Evolutionary conservation across 2,888 invertebrate genomes (phyloP).

Genomic region (Ennomos fuscantarius): DNA sequence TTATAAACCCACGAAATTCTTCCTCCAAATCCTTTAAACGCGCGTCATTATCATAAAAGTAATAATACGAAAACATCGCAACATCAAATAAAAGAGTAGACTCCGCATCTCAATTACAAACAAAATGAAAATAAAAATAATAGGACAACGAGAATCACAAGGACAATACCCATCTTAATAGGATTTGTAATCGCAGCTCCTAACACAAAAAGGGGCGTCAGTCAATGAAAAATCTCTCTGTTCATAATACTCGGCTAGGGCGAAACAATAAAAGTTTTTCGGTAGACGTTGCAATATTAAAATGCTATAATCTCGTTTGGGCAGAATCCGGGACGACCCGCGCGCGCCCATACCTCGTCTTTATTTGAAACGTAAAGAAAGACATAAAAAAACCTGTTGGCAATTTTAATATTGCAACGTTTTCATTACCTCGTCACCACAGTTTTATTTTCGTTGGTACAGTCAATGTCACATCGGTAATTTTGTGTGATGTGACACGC

Average conservation of each 20-base stretch:
- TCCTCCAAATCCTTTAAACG: slow-evolving; percentile 43
- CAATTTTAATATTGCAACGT: slow-evolving; percentile 67
- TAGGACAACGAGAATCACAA: slow-evolving; percentile 56
- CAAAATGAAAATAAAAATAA: slow-evolving; percentile 68
- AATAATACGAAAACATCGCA: slow-evolving; percentile 62
- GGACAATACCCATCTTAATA: slow-evolving; percentile 67
- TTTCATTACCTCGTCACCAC: slow-evolving; percentile 72
- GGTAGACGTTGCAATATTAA: slow-evolving; percentile 72
- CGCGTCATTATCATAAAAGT: slow-evolving; percentile 55
- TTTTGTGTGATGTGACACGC: slow-evolving; percentile 28
- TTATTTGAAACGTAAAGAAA: slow-evolving; percentile 68
- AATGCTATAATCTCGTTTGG: slow-evolving; percentile 75
- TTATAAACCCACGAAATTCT: slow-evolving; percentile 36
- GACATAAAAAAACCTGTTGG: slow-evolving; percentile 62
- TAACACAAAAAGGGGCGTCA: slow-evolving; percentile 64
- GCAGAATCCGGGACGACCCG: slow-evolving; percentile 56
- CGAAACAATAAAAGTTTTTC: slow-evolving; percentile 78
- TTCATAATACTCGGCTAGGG: slow-evolving; percentile 68
- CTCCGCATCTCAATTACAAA: slow-evolving; percentile 73
- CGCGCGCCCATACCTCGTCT: slow-evolving; percentile 61
- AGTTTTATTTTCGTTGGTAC: slow-evolving; percentile 61
- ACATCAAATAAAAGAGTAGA: slow-evolving; percentile 68
- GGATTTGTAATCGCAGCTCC: slow-evolving; percentile 69
- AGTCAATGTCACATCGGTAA: slow-evolving; percentile 40
- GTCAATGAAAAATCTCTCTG: slow-evolving; percentile 74